Percentiles rank a stretch among this genome's conserved stretches.
Evolutionary conservation across 2,113 vertebrate species (phyloP).

Genomic region (Melanotaenia duboulayi): DNA sequence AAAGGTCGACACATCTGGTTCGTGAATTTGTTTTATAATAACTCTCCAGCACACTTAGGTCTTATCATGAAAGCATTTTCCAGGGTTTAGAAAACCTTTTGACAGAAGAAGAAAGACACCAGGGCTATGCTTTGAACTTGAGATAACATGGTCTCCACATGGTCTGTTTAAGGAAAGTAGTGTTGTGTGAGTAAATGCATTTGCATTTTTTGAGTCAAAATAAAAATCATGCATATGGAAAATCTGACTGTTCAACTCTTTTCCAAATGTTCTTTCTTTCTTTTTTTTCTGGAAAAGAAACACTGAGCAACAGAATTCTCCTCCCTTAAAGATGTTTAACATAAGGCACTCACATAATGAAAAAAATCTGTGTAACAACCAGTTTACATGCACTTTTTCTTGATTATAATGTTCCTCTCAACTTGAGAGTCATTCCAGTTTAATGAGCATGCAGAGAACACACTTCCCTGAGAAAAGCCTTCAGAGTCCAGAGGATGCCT

Average conservation of each 20-base stretch:
- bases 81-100: conserved; percentile 65
- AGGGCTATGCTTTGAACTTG: conserved; percentile 75
- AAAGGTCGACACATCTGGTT: conserved; percentile 58
- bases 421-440: conserved; percentile 1
- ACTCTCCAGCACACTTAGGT: conserved; percentile 52
- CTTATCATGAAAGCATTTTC: conserved; percentile 81
- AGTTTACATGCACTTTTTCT: conserved; percentile 16
- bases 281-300: background rate
- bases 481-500: conserved; percentile 52
- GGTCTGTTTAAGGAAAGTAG: conserved; percentile 46
- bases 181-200: conserved; percentile 43
- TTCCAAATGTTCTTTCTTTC: conserved; percentile 3
- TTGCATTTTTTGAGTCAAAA: conserved; percentile 46
- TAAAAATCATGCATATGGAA: conserved; percentile 11
- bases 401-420: background rate
- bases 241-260: conserved; percentile 9
- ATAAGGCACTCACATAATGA: conserved; percentile 3
- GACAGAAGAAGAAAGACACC: conserved; percentile 50
- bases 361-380: conserved; percentile 4
- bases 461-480: conserved; percentile 40
- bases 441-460: conserved; percentile 20
- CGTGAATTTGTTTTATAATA: conserved; percentile 62
- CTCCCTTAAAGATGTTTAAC: conserved; percentile 32
- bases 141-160: conserved; percentile 78
- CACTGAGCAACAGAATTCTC: background rate